Percentiles rank a stretch among this genome's conserved stretches.
Conservation (phyloP, 2,113 vertebrate species). For the Dicrurus megarhynchus region DNA sequence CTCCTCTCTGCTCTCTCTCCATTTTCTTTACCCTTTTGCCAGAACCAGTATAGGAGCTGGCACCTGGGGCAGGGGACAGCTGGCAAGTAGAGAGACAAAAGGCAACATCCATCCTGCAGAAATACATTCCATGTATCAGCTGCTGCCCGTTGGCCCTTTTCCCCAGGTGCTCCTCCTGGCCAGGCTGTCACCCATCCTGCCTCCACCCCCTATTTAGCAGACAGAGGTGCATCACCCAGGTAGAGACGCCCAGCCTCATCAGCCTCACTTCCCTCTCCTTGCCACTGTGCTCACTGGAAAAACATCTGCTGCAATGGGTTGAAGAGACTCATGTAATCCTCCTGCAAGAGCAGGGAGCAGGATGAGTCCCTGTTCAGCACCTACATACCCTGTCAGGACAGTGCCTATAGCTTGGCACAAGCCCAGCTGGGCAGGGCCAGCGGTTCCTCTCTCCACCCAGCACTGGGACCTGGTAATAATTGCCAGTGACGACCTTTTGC, state of each 20-base stretch:
- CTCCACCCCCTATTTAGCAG: not conserved
- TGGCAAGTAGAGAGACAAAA: not conserved
- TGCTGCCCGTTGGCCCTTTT: not conserved
- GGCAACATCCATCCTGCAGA: not conserved
- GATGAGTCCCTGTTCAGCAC: not conserved
- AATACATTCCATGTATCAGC: not conserved
- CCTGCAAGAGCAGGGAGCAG: not conserved
- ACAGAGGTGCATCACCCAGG: not conserved
- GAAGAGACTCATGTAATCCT: not conserved
- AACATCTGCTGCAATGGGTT: not conserved
- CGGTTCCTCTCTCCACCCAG: not conserved
- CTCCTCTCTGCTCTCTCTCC: not conserved
- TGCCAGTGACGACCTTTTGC: not conserved
- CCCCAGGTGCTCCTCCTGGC: not conserved
- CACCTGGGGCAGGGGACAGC: not conserved
- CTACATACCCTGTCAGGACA: not conserved
- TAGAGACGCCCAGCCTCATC: rapidly evolving
- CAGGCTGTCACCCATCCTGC: not conserved
- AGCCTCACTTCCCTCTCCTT: not conserved
- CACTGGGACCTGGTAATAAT: not conserved
- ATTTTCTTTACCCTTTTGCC: not conserved
- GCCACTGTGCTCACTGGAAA: not conserved
- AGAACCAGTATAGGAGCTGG: not conserved
- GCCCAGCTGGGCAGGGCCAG: not conserved
- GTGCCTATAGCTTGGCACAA: not conserved